phyloP scores from a whole-genome alignment of 2,888 invertebrate genomes.

The Tribolium freemani region DNA sequence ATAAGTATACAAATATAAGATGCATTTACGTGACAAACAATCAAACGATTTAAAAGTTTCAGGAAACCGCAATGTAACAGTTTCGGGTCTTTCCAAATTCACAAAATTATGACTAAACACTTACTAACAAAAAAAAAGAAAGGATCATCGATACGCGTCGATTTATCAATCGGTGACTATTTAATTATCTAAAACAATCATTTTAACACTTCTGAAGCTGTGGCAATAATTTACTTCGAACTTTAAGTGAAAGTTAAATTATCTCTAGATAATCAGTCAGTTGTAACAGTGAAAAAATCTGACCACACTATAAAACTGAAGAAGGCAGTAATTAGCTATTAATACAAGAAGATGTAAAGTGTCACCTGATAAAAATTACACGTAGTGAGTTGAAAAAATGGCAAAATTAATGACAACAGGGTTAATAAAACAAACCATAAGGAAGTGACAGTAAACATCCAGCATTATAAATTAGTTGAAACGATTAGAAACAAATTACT shows the following conservation, averaged over 20 bases:
- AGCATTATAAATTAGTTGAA: not conserved
- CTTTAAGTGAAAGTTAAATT: slow-evolving; percentile 15
- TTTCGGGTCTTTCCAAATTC: not conserved
- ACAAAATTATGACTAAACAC: not conserved
- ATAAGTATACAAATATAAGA: not conserved
- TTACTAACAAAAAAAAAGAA: not conserved
- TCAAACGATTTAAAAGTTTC: not conserved
- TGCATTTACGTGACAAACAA: not conserved
- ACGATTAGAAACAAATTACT: slow-evolving; percentile 10
- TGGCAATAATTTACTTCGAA: slow-evolving; percentile 19
- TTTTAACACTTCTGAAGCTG: not conserved
- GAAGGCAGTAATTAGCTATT: slow-evolving; percentile 4
- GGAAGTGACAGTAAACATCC: slow-evolving; percentile 14
- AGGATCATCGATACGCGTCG: not conserved
- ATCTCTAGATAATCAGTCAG: slow-evolving; percentile 15
- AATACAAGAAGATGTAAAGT: not conserved
- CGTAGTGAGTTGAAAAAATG: not conserved
- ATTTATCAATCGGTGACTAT: not conserved
- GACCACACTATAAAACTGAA: not conserved
- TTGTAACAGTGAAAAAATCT: slow-evolving; percentile 19
- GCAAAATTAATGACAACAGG: not conserved
- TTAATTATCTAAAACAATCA: slow-evolving; percentile 20
- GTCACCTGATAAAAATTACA: slow-evolving; percentile 2
- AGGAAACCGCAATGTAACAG: not conserved
- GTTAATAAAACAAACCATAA: slow-evolving; percentile 7